A percentile compares a stretch with the other conserved stretches of the same genome.
These are phyloP conservation scores for Pelodytes ibericus DNA, from an alignment of 2,797 vertebrate genomes.

Conservation along the genomic window DNA sequence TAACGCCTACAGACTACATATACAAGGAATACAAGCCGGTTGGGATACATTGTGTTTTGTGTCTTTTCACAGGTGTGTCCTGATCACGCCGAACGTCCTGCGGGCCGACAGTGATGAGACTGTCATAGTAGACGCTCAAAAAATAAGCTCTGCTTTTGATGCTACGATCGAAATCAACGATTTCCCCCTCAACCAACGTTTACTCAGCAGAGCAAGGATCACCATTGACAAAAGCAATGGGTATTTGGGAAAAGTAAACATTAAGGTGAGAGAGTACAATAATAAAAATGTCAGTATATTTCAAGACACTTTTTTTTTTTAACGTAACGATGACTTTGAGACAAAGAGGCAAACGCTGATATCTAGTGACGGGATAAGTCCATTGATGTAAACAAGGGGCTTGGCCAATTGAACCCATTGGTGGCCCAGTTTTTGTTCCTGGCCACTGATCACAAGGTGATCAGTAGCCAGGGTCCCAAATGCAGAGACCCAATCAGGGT, in stretches of 20 bases:
- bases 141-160: background rate
- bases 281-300: background rate
- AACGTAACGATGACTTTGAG: background rate
- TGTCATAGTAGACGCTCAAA: constrained; percentile 21
- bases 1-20: too few relatives aligned
- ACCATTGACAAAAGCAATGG: background rate
- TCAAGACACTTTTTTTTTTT: background rate
- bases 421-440: too few relatives aligned
- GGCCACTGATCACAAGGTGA: too few relatives aligned
- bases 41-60: too few relatives aligned
- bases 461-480: too few relatives aligned
- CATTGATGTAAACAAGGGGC: too few relatives aligned
- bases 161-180: background rate
- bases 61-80: too few relatives aligned
- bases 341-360: background rate
- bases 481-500: constrained; percentile 14
- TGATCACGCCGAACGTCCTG: too few relatives aligned
- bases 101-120: too few relatives aligned
- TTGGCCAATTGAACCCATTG: too few relatives aligned
- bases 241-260: constrained; percentile 7
- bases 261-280: constrained; percentile 4
- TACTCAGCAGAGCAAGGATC: background rate
- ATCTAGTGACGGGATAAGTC: background rate
- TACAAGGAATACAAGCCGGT: too few relatives aligned
- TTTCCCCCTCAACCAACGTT: background rate